phyloP scores from a whole-genome alignment of 2,797 vertebrate species.

The Florisuga fusca region DNA sequence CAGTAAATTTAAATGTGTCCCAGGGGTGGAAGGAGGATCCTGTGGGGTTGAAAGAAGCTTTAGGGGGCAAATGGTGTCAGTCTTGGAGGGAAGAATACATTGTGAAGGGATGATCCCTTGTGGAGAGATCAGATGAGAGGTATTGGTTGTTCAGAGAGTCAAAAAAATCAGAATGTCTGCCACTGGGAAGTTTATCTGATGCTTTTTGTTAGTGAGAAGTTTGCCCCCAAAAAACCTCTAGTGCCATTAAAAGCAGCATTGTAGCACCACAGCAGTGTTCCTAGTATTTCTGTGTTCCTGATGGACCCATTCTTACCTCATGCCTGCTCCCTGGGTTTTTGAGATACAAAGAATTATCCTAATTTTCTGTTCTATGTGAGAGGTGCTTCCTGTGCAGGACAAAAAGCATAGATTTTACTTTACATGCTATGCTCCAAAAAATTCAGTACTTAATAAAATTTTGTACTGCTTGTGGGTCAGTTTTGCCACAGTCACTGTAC shows the following conservation, averaged over 20 bases:
- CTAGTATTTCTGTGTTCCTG: not conserved
- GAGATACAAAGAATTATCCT: not conserved
- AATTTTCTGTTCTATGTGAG: not conserved
- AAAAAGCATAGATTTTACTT: not conserved
- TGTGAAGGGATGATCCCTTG: not conserved
- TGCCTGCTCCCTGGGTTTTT: not conserved
- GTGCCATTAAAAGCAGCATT: not conserved
- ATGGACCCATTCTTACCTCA: accelerated
- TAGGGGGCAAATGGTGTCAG: not conserved
- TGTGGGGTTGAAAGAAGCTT: not conserved
- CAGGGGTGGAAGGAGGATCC: not conserved
- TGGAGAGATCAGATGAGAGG: not conserved
- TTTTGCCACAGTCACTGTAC: not conserved
- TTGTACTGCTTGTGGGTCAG: not conserved
- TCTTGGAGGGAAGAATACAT: not conserved
- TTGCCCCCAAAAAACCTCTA: not conserved
- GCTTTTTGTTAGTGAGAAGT: not conserved
- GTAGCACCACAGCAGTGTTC: not conserved
- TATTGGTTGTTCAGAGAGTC: not conserved
- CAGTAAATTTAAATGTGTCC: constrained; percentile 13
- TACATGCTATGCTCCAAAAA: not conserved
- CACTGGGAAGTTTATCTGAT: not conserved
- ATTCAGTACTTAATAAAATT: not conserved
- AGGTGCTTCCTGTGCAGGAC: not conserved
- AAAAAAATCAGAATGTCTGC: not conserved